A percentile compares a stretch with the other conserved stretches of the same genome.
These are phyloP conservation scores for Agrypnus murinus DNA, from an alignment of 2,888 invertebrate species.

Conservation along the genomic window DNA sequence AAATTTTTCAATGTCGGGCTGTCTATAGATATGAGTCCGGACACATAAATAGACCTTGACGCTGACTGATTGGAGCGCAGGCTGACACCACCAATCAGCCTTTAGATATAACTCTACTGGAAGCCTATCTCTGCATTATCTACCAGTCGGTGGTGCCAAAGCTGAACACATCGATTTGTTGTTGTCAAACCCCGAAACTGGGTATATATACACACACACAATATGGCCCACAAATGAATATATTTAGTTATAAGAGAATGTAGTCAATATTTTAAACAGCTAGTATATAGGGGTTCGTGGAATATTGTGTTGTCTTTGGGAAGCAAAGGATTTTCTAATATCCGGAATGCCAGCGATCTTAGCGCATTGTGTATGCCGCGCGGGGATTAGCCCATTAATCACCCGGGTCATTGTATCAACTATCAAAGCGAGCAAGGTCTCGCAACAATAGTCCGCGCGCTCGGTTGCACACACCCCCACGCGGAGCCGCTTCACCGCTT, in stretches of 20 bases:
- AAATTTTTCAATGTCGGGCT: slow-evolving; percentile 37
- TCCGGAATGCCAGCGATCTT: slow-evolving; percentile 72
- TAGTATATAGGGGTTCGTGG: slow-evolving; percentile 27
- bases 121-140: slow-evolving; percentile 60
- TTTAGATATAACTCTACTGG: slow-evolving; percentile 60
- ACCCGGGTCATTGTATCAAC: slow-evolving; percentile 73
- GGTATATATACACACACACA: slow-evolving; percentile 36
- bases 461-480: slow-evolving; percentile 67
- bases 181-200: slow-evolving; percentile 57
- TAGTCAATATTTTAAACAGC: slow-evolving; percentile 45
- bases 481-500: slow-evolving; percentile 51
- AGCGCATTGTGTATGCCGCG: slow-evolving; percentile 72
- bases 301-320: slow-evolving; percentile 57
- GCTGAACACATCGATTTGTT: slow-evolving; percentile 62
- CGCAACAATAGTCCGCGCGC: slow-evolving; percentile 70
- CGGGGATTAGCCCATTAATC: slow-evolving; percentile 73
- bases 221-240: slow-evolving; percentile 43
- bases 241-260: slow-evolving; percentile 43
- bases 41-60: slow-evolving; percentile 54
- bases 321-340: slow-evolving; percentile 71
- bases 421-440: slow-evolving; percentile 72
- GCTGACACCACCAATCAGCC: slow-evolving; percentile 66
- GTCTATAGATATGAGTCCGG: slow-evolving; percentile 43
- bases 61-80: slow-evolving; percentile 62
- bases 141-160: slow-evolving; percentile 62